Conservation (phyloP, 2,797 vertebrate genomes). For the Peromyscus aztecus region DNA sequence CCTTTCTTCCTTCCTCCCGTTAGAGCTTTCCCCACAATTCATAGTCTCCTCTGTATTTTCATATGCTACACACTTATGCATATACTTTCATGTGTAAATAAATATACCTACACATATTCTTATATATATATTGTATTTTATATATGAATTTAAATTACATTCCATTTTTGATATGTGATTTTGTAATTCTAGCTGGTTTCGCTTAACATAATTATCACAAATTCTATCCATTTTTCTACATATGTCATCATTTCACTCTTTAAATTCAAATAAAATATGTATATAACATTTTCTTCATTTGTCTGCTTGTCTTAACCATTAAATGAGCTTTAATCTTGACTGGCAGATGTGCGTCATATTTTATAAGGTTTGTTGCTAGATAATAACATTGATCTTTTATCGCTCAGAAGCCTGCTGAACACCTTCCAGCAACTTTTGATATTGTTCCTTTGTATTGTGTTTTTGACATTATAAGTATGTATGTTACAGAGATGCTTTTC, state of each 20-base stretch:
- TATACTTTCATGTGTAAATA: neutral
- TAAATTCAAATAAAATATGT: neutral
- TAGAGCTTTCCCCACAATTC: neutral
- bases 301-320: no score
- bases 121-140: neutral
- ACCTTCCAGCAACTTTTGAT: neutral
- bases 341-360: neutral
- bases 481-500: neutral
- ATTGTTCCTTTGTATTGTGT: neutral
- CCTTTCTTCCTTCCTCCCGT: neutral
- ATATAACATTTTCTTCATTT: no score
- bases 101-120: neutral
- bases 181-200: neutral
- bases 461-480: neutral
- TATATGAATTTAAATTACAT: neutral
- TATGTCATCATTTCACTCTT: neutral
- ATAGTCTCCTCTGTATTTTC: neutral
- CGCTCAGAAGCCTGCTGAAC: neutral
- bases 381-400: neutral
- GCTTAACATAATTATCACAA: neutral
- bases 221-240: neutral
- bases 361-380: neutral
- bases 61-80: neutral
- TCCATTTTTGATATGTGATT: neutral
- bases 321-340: neutral